These are phyloP conservation scores for Lasioglossum baleicum DNA, from an alignment of 1,140 invertebrate genomes.

Conservation along the genomic window DNA sequence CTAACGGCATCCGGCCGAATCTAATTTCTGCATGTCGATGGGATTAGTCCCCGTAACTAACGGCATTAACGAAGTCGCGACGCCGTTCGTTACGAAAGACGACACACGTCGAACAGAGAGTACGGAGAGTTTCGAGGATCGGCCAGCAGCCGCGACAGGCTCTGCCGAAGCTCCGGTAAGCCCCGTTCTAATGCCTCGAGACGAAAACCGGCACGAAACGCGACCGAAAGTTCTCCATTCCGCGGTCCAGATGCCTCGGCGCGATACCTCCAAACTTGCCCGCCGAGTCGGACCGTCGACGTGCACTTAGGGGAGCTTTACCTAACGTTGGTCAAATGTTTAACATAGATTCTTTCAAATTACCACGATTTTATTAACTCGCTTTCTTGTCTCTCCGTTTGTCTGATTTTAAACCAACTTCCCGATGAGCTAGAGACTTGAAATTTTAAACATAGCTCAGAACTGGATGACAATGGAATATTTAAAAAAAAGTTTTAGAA, in stretches of 20 bases:
- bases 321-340: too few relatives aligned
- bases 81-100: slow-evolving; percentile 54
- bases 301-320: too few relatives aligned
- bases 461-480: too few relatives aligned
- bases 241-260: neutral
- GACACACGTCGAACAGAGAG: slow-evolving; percentile 24
- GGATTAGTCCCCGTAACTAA: slow-evolving; percentile 35
- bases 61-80: slow-evolving; percentile 56
- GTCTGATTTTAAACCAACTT: too few relatives aligned
- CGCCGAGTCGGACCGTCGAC: neutral
- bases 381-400: too few relatives aligned
- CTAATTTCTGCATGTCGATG: slow-evolving; percentile 38
- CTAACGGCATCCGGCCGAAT: slow-evolving; percentile 13
- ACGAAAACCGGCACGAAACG: slow-evolving; percentile 33
- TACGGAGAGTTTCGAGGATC: slow-evolving; percentile 13
- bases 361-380: too few relatives aligned
- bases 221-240: too few relatives aligned
- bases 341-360: too few relatives aligned
- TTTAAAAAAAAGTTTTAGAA: too few relatives aligned
- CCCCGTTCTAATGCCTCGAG: slow-evolving; percentile 16
- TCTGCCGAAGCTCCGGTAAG: slow-evolving; percentile 38
- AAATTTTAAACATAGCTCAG: too few relatives aligned
- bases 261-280: neutral
- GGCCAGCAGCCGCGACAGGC: slow-evolving; percentile 31
- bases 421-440: too few relatives aligned